Percentiles rank a stretch among this genome's conserved stretches.
These are phyloP conservation scores for Alcedo quadribrachys DNA, from an alignment of 2,797 vertebrate species.

Conservation along the genomic window DNA sequence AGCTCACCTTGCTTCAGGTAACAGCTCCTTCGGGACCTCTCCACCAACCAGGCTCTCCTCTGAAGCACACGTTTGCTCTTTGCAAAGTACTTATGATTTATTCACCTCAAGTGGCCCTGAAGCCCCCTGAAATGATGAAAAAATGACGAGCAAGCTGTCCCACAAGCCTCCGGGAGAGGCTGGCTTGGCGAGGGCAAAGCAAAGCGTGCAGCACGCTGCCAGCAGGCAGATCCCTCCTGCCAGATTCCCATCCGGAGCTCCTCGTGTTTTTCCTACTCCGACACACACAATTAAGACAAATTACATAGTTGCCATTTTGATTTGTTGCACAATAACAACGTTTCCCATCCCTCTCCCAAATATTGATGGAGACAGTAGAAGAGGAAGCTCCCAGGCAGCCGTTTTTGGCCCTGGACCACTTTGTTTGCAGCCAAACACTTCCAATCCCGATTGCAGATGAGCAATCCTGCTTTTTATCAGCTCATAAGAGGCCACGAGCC, in stretches of 20 bases:
- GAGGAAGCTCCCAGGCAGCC: constrained; percentile 12
- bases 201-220: background rate
- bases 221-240: constrained; percentile 29
- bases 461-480: background rate
- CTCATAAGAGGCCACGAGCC: background rate
- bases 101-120: background rate
- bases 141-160: constrained; percentile 13
- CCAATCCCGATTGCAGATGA: rapidly evolving
- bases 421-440: constrained; percentile 23
- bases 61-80: background rate
- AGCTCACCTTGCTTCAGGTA: background rate
- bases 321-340: constrained; percentile 15
- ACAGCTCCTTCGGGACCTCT: background rate
- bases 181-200: background rate
- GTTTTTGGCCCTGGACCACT: constrained; percentile 37
- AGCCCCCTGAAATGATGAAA: background rate
- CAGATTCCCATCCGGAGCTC: constrained; percentile 23
- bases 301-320: constrained; percentile 54
- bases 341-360: constrained; percentile 54
- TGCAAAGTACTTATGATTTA: background rate
- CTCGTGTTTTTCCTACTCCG: background rate
- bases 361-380: constrained; percentile 22
- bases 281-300: constrained; percentile 57
- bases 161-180: background rate
- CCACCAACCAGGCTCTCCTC: background rate